Evolutionary conservation across 2,888 invertebrate species (phyloP), one percentile per base, ranked within the genome.

Genomic region (Tortricodes alternella): DNA sequence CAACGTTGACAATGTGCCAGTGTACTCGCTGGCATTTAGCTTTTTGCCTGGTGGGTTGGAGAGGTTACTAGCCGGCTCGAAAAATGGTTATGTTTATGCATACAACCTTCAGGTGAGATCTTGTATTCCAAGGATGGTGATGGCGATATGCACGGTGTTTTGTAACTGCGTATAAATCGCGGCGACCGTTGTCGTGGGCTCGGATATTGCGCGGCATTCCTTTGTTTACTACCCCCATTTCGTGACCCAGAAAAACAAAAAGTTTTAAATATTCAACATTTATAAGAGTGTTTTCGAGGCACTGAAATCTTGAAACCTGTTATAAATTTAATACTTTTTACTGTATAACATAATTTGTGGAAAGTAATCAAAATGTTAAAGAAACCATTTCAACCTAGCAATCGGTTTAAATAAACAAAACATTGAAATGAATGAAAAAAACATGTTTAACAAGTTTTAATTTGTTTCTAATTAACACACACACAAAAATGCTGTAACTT

Each of bases 31-130:
- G 67, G 93, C 94, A 67, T 96, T 95, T 74, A 93, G 94, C 76
- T 91, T 89, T 78, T 80, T 90, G 68, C 86, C 86, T 63, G 92
- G 92, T 62, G 91, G 91, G 67, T 91, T 92, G 63, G 92, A 93
- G 73, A 90, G 92, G 74, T 88, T 96, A 70, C 92, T 95, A 74
- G 95, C 94, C 69, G 95, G 95, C 59, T 94, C 95, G 24, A 92
- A 94, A 75, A 93, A 92, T 77, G 96, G 96, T 67, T 93, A 91
- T 71, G 92, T 96, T 67, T 94, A 94, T 82, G 92, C 95, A 75
- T 96, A 95, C 95, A 94, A 96, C 88, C 91, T 96, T 78, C 93
- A 94, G 91, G 96, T 96, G 86, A 87, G 86, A 69, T 74, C 70
- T 73, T 62, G 71, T 72, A 73, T 79, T 77, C 66, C 66, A 73